Evolutionary conservation across 2,888 invertebrate species (phyloP).

Genomic region (Neria commutata): DNA sequence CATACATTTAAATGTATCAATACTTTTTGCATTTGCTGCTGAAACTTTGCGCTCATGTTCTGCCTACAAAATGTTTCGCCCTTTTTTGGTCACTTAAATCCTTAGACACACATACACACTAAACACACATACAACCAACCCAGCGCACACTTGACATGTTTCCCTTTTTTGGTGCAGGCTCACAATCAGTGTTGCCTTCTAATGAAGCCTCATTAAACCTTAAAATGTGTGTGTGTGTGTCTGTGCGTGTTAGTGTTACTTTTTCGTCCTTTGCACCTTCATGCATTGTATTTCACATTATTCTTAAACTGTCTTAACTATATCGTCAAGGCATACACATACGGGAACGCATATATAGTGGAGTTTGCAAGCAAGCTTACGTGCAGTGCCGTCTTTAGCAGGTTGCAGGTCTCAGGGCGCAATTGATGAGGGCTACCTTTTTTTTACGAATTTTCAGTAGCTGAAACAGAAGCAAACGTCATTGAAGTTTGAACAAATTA

Average conservation of each 20-base stretch:
- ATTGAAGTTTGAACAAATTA: too few species aligned
- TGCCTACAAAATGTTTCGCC: neutral
- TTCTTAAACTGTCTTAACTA: too few species aligned
- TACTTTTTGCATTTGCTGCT: neutral
- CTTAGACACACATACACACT: neutral
- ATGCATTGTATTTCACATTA: too few species aligned
- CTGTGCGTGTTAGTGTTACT: neutral
- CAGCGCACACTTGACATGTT: neutral
- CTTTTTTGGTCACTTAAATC: neutral
- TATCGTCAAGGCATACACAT: neutral
- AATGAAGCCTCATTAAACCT: slow-evolving; percentile 2
- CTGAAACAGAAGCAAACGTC: too few species aligned
- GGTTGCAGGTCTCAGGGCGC: too few species aligned
- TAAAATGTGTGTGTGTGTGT: neutral
- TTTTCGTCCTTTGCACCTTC: neutral
- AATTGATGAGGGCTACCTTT: too few species aligned
- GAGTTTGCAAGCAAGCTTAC: neutral
- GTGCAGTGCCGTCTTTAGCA: too few species aligned
- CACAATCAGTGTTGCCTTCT: too few species aligned
- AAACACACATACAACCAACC: neutral
- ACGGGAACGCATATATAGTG: neutral
- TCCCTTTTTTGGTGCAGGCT: neutral
- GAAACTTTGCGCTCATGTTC: neutral
- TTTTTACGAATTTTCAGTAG: too few species aligned
- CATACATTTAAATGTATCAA: neutral